These are phyloP conservation scores for Magallana gigas DNA, from an alignment of 1,140 invertebrate species.

Conservation along the genomic window DNA sequence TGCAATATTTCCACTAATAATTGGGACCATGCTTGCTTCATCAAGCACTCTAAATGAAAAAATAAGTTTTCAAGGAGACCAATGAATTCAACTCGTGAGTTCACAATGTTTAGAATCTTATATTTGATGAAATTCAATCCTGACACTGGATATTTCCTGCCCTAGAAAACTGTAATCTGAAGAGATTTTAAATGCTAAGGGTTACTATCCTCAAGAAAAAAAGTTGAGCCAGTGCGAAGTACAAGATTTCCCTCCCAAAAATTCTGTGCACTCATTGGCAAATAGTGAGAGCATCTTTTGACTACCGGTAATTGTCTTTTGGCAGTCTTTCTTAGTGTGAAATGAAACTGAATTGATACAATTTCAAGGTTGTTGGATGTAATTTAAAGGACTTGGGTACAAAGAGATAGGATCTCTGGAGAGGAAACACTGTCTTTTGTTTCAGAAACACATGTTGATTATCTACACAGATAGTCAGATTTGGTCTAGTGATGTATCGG, in stretches of 20 bases:
- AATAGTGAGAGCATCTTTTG: neutral
- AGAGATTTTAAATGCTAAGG: neutral
- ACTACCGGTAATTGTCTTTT: neutral
- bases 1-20: too few species aligned
- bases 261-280: neutral
- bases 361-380: neutral
- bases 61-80: neutral
- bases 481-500: neutral
- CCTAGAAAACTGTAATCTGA: neutral
- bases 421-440: neutral
- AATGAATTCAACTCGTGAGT: neutral
- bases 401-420: neutral
- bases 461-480: neutral
- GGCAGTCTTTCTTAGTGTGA: neutral
- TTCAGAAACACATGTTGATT: conserved; percentile 19
- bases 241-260: neutral
- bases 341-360: conserved; percentile 13
- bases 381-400: too few species aligned
- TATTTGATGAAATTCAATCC: conserved; percentile 19
- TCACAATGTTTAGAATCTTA: neutral
- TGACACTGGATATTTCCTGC: conserved; percentile 14
- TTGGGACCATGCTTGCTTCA: too few species aligned
- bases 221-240: neutral
- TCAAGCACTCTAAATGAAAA: too few species aligned
- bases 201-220: neutral